phyloP scores from a whole-genome alignment of 2,888 invertebrate genomes.

The Apotomis turbidana region DNA sequence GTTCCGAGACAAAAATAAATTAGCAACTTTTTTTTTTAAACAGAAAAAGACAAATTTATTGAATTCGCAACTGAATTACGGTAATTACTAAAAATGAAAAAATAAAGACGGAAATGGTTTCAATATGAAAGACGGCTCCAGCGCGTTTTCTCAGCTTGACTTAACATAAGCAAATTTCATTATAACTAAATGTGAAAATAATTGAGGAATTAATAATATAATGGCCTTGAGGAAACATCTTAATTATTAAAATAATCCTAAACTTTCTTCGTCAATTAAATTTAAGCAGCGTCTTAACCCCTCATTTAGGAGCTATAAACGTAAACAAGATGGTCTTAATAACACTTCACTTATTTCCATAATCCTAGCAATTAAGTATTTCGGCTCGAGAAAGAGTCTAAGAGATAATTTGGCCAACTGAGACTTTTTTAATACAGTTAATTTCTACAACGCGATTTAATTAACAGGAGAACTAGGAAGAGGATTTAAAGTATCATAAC shows the following conservation, averaged over 20 bases:
- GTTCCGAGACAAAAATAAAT: too few relatives aligned
- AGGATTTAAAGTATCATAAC: background rate
- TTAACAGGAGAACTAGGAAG: background rate
- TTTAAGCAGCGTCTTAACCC: conserved; percentile 25
- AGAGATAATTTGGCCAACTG: conserved; percentile 8
- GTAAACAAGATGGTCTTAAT: conserved; percentile 41
- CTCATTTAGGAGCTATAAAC: conserved; percentile 32
- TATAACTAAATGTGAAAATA: background rate
- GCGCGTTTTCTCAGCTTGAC: background rate
- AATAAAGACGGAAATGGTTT: too few relatives aligned
- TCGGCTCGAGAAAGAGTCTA: conserved; percentile 22
- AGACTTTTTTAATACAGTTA: background rate
- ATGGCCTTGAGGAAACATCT: conserved; percentile 1
- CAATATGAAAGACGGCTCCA: too few relatives aligned
- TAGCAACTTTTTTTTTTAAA: too few relatives aligned
- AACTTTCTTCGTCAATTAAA: conserved; percentile 32
- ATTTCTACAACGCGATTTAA: background rate
- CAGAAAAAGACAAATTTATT: too few relatives aligned
- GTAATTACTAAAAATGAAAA: too few relatives aligned
- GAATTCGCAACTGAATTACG: too few relatives aligned
- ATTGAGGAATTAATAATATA: background rate
- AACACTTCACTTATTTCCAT: conserved; percentile 49
- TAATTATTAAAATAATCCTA: conserved; percentile 24
- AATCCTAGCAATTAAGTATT: conserved; percentile 49
- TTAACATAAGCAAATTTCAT: background rate